Base-by-base conservation (phyloP, 1,140 invertebrate genomes). In the Hycleus cichorii region DNA sequence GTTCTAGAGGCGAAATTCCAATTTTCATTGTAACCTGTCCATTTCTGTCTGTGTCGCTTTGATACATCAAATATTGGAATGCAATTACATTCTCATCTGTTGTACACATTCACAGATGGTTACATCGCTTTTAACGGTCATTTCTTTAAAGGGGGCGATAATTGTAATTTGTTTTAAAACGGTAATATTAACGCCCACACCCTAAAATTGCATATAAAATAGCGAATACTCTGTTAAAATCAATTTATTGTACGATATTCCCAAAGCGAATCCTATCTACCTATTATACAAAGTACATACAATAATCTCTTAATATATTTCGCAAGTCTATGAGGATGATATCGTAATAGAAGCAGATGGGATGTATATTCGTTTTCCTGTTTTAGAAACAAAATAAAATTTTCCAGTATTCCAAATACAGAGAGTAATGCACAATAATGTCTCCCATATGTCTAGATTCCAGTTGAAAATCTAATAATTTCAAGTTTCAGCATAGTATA, bases 391-490 rank as follows among this genome's bases (percentile, higher is more conserved):
- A 5, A 12, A 51, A 51, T 51, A 51, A 49, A 49, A 39, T 53
- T 46, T 24, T 46, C 27, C 46, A 26, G 44, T 32, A 10, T 32
- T 40, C 32, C 32, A 7, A 32, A 7, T 5, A 32, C 32, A 32
- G 5, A 18, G n/a, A 7, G 39, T 52, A 52, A 24, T 42, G 25
- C 51, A 46, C 8, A 11, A 32, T 53, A 53, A 53, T 53, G 51
- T 45, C 32, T 40, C 43, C 32, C 32, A 47, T 57, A 49, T 25
- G 47, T 49, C 57, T 48, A 50, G 51, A 59, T 59, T 59, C 47
- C 48, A 54, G 47, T 27, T 54, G 48, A 44, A 54, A 59, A 59
- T 59, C 58, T 48, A 54, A 59, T 59, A 59, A 59, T 54, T 59
- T 50, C 49, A 53, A 53, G 47, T 47, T 59, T 46, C 18, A 25